Evolutionary conservation across 2,113 vertebrate genomes (phyloP).

Genomic region (Alligator mississippiensis): DNA sequence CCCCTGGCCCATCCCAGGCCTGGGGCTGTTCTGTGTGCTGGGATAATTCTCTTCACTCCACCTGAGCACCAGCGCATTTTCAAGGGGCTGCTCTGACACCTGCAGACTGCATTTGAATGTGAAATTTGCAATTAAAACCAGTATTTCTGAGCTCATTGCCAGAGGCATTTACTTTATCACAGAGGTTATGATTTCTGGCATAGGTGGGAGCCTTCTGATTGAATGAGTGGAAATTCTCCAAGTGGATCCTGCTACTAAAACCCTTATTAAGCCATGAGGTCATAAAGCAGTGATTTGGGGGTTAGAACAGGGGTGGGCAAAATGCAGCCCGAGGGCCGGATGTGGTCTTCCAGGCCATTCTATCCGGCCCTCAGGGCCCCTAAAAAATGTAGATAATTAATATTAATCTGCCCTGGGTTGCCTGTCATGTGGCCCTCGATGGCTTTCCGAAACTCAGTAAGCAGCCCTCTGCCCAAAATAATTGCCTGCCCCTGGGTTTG

Average conservation of each 20-base stretch:
- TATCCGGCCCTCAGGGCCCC: too few relatives aligned
- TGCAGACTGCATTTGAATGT: not conserved
- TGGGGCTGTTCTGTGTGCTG: not conserved
- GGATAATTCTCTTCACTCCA: not conserved
- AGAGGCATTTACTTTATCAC: not conserved
- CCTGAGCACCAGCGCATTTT: not conserved
- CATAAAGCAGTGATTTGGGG: not conserved
- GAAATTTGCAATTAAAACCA: not conserved
- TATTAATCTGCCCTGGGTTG: too few relatives aligned
- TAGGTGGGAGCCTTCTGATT: not conserved
- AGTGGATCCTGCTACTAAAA: not conserved
- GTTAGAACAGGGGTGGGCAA: not conserved
- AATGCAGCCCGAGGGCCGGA: too few relatives aligned
- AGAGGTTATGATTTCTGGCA: too few relatives aligned
- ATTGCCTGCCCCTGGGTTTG: too few relatives aligned
- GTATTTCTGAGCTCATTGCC: not conserved
- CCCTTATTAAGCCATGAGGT: too few relatives aligned
- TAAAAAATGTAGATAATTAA: too few relatives aligned
- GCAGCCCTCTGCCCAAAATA: too few relatives aligned
- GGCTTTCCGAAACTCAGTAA: too few relatives aligned
- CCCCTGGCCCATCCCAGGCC: not conserved
- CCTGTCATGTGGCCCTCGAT: too few relatives aligned
- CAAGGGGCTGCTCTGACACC: too few relatives aligned
- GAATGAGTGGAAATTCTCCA: not conserved
- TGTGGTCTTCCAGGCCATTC: too few relatives aligned